Evolutionary conservation across 2,797 vertebrate genomes (phyloP).

Genomic region (Hyperoplus lanceolatus): DNA sequence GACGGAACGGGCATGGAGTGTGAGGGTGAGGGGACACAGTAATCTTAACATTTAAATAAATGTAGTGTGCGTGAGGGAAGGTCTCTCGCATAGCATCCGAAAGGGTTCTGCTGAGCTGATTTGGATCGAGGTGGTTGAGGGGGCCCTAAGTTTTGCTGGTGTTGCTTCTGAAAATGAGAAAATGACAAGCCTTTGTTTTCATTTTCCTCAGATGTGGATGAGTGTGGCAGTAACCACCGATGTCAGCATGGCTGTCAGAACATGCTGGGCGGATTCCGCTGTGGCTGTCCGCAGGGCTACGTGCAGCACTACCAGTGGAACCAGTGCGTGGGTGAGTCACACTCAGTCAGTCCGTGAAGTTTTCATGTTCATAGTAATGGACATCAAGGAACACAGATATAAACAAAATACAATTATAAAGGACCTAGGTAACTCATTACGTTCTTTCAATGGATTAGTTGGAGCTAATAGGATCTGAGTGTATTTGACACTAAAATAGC

Average conservation of each 20-base stretch:
- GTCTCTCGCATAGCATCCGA: not conserved
- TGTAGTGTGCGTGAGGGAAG: not conserved
- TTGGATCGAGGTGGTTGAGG: not conserved
- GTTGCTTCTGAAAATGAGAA: not conserved
- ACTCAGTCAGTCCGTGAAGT: not conserved
- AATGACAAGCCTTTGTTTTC: not conserved
- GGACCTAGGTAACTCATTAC: not conserved
- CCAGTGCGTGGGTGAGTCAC: constrained; percentile 96
- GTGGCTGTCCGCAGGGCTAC: constrained; percentile 97
- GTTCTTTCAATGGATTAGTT: too few relatives aligned
- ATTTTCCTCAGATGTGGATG: constrained; percentile 90
- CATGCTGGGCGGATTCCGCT: constrained; percentile 96
- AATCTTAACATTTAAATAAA: not conserved
- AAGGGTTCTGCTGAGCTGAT: not conserved
- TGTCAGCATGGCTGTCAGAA: constrained; percentile 99
- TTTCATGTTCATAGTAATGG: not conserved
- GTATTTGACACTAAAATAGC: not conserved
- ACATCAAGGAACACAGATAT: not conserved
- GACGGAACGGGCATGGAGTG: constrained; percentile 89
- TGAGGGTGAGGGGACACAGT: constrained; percentile 85
- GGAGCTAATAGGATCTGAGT: not conserved
- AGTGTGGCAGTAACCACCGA: constrained; percentile 95
- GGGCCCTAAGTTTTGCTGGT: not conserved
- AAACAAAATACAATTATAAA: not conserved
- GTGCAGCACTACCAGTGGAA: constrained; percentile 99